These are phyloP conservation scores for Mohoua ochrocephala DNA, from an alignment of 2,113 vertebrate genomes.

Conservation along the genomic window DNA sequence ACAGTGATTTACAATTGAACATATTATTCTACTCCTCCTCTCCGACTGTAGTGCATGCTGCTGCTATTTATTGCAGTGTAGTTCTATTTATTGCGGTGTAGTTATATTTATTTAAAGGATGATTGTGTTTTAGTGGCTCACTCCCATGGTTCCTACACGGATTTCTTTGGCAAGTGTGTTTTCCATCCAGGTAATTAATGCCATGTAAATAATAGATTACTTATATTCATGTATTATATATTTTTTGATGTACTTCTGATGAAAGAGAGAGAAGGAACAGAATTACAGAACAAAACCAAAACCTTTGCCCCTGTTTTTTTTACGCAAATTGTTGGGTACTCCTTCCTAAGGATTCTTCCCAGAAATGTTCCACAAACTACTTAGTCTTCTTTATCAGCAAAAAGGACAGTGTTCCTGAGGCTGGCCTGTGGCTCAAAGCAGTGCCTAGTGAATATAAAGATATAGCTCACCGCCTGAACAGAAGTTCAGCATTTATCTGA, in stretches of 20 bases:
- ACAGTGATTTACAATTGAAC: slow-evolving; percentile 32
- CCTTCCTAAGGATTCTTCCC: background rate
- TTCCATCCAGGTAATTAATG: background rate
- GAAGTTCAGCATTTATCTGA: background rate
- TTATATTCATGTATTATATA: background rate
- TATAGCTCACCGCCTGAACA: background rate
- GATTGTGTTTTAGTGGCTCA: background rate
- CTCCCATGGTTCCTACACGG: background rate
- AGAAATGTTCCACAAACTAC: background rate
- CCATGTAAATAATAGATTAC: background rate
- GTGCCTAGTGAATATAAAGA: background rate
- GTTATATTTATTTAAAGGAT: background rate
- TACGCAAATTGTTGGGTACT: background rate
- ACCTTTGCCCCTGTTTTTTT: background rate
- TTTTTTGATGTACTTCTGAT: background rate
- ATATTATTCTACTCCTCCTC: slow-evolving; percentile 18
- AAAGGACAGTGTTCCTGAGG: background rate
- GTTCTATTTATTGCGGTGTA: background rate
- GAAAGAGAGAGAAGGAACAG: background rate
- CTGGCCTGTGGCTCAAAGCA: background rate
- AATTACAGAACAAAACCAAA: background rate
- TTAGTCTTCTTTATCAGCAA: background rate
- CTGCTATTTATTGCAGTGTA: background rate
- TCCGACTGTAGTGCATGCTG: background rate
- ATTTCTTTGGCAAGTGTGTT: background rate